phyloP scores from a whole-genome alignment of 1,140 invertebrate genomes.

The Metaphire vulgaris region DNA sequence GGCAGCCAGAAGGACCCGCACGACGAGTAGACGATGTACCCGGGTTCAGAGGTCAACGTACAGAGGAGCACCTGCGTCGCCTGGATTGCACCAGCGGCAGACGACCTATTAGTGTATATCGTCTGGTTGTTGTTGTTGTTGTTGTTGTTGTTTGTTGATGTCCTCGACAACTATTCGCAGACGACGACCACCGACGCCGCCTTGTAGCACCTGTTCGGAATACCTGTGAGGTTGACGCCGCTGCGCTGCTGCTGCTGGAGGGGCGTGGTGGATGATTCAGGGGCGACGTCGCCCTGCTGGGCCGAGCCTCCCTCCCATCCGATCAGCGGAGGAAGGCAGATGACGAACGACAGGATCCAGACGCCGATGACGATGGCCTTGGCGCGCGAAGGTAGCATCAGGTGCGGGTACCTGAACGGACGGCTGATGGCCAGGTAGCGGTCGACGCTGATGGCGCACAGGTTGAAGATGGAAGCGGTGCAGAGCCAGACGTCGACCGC shows the following conservation, averaged over 20 bases:
- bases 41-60: conserved; percentile 44
- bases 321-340: conserved; percentile 91
- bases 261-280: not conserved
- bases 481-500: conserved; percentile 52
- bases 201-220: not conserved
- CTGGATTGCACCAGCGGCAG: not conserved
- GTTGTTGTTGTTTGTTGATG: not conserved
- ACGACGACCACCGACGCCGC: not conserved
- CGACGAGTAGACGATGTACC: conserved; percentile 87
- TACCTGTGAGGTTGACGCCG: conserved; percentile 37
- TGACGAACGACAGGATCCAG: conserved; percentile 91
- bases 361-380: conserved; percentile 85
- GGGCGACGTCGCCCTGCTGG: not conserved
- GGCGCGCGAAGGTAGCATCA: conserved; percentile 57
- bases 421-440: conserved; percentile 51
- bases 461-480: conserved; percentile 53
- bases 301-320: conserved; percentile 68
- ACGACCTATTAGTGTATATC: not conserved
- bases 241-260: conserved; percentile 20
- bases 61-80: not conserved
- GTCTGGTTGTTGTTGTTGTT: not conserved
- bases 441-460: conserved; percentile 53
- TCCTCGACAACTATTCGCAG: not conserved
- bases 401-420: conserved; percentile 45
- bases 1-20: conserved; percentile 88